Percentiles rank a stretch among this genome's conserved stretches.
Evolutionary conservation across 2,113 vertebrate genomes (phyloP).

Genomic region (Piliocolobus tephrosceles): DNA sequence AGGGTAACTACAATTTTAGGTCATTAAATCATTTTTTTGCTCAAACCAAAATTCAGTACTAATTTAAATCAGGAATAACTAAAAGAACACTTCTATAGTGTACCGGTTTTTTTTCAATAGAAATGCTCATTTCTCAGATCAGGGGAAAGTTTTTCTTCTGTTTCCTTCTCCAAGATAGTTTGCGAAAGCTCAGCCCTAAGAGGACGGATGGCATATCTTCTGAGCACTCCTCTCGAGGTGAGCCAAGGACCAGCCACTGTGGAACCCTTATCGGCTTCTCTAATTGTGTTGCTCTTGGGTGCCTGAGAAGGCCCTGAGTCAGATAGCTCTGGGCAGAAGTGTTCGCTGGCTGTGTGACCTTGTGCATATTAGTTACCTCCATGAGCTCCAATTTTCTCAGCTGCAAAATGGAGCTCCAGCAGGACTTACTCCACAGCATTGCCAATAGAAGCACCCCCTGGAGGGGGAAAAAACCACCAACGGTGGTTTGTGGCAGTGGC

Average conservation of each 20-base stretch:
- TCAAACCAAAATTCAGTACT: constrained; percentile 16
- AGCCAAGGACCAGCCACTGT: neutral
- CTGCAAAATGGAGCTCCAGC: neutral
- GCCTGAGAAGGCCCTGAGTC: neutral
- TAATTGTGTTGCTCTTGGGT: neutral
- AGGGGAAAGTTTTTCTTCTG: neutral
- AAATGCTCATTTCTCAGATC: neutral
- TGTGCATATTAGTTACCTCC: neutral
- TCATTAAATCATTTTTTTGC: neutral
- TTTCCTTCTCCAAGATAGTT: neutral
- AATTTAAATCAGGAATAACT: constrained; percentile 10
- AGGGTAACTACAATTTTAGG: neutral
- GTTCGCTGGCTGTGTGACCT: neutral
- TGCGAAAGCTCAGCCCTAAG: neutral
- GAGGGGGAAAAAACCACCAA: too few species aligned
- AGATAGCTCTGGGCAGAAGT: neutral
- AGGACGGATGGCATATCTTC: neutral
- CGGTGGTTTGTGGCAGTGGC: neutral
- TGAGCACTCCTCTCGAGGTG: neutral
- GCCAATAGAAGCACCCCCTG: neutral
- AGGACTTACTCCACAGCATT: neutral
- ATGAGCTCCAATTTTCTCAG: neutral
- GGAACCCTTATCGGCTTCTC: neutral
- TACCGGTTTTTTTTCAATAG: neutral
- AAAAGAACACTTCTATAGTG: neutral